phyloP scores from a whole-genome alignment of 1,140 invertebrate species.

The Antheraea mylitta region DNA sequence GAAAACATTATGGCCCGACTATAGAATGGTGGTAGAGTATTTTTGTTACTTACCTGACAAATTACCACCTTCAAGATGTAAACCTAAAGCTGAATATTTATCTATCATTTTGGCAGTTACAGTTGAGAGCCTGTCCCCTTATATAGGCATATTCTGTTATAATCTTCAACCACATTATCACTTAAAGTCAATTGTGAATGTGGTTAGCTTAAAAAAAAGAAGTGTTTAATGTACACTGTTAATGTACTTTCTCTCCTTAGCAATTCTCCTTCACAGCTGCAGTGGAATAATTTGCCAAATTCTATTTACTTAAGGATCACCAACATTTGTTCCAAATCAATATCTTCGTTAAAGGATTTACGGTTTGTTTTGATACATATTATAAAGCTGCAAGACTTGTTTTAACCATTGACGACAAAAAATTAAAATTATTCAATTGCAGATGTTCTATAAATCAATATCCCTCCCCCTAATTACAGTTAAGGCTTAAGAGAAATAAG shows the following conservation, averaged over 20 bases:
- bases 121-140: too few relatives aligned
- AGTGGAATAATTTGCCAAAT: slow-evolving; percentile 71
- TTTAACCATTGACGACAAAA: slow-evolving; percentile 77
- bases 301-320: slow-evolving; percentile 51
- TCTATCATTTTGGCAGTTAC: not conserved
- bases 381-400: slow-evolving; percentile 72
- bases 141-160: not conserved
- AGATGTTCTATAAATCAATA: slow-evolving; percentile 50
- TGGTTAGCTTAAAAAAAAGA: slow-evolving; percentile 1
- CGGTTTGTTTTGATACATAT: slow-evolving; percentile 56
- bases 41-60: not conserved
- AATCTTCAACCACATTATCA: not conserved
- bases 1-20: not conserved
- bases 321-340: slow-evolving; percentile 49
- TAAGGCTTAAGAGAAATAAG: slow-evolving; percentile 73
- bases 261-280: slow-evolving; percentile 66
- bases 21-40: not conserved
- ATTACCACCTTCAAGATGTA: not conserved
- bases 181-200: not conserved
- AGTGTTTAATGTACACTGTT: slow-evolving; percentile 21
- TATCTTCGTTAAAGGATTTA: slow-evolving; percentile 44
- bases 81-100: not conserved
- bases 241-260: slow-evolving; percentile 70
- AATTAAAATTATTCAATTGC: slow-evolving; percentile 73
- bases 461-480: slow-evolving; percentile 50